phyloP scores from a whole-genome alignment of 2,113 vertebrate species.

The Psettodes erumei region DNA sequence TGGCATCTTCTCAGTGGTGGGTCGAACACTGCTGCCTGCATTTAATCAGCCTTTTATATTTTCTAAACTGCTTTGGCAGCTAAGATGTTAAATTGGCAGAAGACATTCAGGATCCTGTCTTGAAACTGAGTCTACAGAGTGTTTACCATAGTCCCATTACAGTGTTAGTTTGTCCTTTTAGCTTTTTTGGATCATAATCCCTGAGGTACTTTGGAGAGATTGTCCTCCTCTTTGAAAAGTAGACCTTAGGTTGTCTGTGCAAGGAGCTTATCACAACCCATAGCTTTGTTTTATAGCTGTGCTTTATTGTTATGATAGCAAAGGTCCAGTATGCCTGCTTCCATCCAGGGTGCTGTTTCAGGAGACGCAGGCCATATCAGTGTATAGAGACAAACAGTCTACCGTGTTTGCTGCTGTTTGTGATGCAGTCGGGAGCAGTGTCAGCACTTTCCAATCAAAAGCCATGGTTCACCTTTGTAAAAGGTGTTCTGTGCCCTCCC shows the following conservation, averaged over 20 bases:
- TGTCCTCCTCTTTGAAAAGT: not conserved
- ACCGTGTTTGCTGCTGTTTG: not conserved
- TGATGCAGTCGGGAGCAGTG: not conserved
- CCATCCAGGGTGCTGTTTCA: too few species aligned
- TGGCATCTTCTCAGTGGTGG: slow-evolving; percentile 21
- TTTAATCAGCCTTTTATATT: slow-evolving; percentile 48
- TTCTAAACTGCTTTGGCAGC: slow-evolving; percentile 31
- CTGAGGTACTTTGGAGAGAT: not conserved
- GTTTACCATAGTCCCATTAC: not conserved
- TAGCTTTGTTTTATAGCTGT: too few species aligned
- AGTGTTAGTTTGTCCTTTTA: not conserved
- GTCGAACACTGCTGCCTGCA: slow-evolving; percentile 22
- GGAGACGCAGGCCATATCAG: too few species aligned
- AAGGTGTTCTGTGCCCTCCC: not conserved
- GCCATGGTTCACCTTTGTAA: not conserved
- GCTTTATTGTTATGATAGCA: too few species aligned
- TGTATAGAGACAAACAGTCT: not conserved
- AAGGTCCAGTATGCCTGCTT: too few species aligned
- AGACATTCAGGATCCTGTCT: slow-evolving; percentile 21
- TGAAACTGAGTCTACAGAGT: slow-evolving; percentile 3
- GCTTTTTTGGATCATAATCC: not conserved
- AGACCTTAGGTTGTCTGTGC: not conserved
- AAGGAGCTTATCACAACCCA: not conserved
- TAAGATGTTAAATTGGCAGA: slow-evolving; percentile 31
- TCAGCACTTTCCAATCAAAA: not conserved